Conservation (phyloP, 1,140 invertebrate genomes). For the Condylostylus longicornis region DNA sequence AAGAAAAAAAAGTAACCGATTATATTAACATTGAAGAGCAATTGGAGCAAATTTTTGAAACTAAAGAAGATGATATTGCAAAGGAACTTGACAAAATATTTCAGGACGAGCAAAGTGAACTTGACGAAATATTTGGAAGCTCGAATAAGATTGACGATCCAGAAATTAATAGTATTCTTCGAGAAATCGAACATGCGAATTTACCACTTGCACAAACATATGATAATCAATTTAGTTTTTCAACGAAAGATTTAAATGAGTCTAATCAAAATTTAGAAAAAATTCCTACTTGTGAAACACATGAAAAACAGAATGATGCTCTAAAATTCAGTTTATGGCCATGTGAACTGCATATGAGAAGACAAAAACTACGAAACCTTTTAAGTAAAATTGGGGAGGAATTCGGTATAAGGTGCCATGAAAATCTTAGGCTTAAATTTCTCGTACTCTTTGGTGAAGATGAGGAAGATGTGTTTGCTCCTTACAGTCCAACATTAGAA, state of each 20-base stretch:
- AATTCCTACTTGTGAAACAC: not conserved
- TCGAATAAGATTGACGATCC: not conserved
- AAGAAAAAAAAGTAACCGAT: no score
- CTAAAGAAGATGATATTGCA: not conserved
- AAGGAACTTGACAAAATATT: not conserved
- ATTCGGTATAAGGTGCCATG: not conserved
- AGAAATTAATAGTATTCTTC: not conserved
- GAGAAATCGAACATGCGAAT: not conserved
- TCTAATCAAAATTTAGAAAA: not conserved
- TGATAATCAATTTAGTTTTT: not conserved
- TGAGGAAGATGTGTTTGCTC: slow-evolving; percentile 1
- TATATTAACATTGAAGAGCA: no score
- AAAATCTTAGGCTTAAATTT: not conserved
- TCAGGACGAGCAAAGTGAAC: not conserved
- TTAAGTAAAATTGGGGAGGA: not conserved
- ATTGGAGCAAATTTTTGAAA: no score
- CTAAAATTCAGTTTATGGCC: slow-evolving; percentile 1
- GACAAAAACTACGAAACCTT: not conserved
- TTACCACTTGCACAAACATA: not conserved
- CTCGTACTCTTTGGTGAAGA: not conserved
- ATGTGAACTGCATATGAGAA: slow-evolving; percentile 3
- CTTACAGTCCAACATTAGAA: slow-evolving; percentile 2
- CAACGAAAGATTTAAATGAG: not conserved
- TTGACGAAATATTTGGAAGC: not conserved
- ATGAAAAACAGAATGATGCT: no score